Evolutionary conservation across 2,797 vertebrate genomes (phyloP).

Genomic region (Eulemur mongoz): DNA sequence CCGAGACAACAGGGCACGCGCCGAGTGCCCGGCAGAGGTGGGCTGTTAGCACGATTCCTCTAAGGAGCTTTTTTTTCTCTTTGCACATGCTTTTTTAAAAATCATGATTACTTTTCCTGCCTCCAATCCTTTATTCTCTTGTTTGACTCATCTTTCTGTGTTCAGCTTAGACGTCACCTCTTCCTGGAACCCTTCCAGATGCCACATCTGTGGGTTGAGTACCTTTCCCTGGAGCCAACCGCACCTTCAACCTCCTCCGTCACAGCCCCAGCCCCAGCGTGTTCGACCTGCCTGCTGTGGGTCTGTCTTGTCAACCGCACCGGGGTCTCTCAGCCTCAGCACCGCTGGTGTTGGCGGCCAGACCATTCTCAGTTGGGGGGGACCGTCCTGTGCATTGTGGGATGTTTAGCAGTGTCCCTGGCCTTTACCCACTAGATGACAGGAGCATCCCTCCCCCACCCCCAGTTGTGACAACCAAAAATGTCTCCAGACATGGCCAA

Average conservation of each 20-base stretch:
- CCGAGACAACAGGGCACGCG: fast-evolving
- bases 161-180: background rate
- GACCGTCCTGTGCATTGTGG: background rate
- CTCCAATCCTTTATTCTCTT: background rate
- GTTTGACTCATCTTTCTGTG: background rate
- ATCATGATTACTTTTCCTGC: background rate
- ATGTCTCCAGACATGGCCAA: background rate
- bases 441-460: no score
- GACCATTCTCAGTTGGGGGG: background rate
- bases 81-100: background rate
- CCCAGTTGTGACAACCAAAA: background rate
- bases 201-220: background rate
- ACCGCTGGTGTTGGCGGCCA: background rate
- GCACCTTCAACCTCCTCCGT: background rate
- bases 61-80: background rate
- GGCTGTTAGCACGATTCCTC: fast-evolving
- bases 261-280: background rate
- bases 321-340: background rate
- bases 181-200: background rate
- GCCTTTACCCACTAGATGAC: background rate
- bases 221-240: background rate
- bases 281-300: background rate
- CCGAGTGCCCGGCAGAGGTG: background rate
- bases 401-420: no score
- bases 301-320: background rate